phyloP scores from a whole-genome alignment of 2,113 vertebrate species.

The Lucifuga dentata region DNA sequence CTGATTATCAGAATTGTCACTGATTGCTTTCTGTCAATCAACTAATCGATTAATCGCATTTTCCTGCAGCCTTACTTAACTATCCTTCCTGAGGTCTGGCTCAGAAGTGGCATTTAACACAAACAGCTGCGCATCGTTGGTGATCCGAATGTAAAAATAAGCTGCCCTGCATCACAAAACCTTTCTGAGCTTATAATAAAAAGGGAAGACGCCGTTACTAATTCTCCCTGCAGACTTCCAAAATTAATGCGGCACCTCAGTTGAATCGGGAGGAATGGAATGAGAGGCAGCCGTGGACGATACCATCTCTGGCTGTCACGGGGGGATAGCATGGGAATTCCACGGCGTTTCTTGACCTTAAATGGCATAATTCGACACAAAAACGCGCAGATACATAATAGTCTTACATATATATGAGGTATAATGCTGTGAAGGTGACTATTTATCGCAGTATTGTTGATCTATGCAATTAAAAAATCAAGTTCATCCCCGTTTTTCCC shows the following conservation, averaged over 20 bases:
- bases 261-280: slow-evolving; percentile 72
- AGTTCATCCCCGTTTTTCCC: background rate
- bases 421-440: rapidly evolving
- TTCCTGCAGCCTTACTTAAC: background rate
- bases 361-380: background rate
- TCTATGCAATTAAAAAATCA: background rate
- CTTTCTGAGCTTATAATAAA: slow-evolving; percentile 42
- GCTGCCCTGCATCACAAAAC: slow-evolving; percentile 27
- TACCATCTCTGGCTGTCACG: slow-evolving; percentile 68
- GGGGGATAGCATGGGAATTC: background rate
- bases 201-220: slow-evolving; percentile 28
- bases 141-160: slow-evolving; percentile 48
- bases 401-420: rapidly evolving
- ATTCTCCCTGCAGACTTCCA: slow-evolving; percentile 49
- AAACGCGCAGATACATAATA: rapidly evolving
- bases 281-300: slow-evolving; percentile 79
- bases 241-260: slow-evolving; percentile 58
- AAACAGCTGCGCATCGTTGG: slow-evolving; percentile 12
- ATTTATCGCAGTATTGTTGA: rapidly evolving
- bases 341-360: background rate
- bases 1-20: too few species aligned
- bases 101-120: slow-evolving; percentile 8
- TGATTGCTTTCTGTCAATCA: too few species aligned
- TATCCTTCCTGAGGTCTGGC: background rate
- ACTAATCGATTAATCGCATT: too few species aligned